Evolutionary conservation across 2,797 vertebrate genomes (phyloP), one percentile per base, ranked within the genome.

Genomic region (Lateolabrax maculatus): DNA sequence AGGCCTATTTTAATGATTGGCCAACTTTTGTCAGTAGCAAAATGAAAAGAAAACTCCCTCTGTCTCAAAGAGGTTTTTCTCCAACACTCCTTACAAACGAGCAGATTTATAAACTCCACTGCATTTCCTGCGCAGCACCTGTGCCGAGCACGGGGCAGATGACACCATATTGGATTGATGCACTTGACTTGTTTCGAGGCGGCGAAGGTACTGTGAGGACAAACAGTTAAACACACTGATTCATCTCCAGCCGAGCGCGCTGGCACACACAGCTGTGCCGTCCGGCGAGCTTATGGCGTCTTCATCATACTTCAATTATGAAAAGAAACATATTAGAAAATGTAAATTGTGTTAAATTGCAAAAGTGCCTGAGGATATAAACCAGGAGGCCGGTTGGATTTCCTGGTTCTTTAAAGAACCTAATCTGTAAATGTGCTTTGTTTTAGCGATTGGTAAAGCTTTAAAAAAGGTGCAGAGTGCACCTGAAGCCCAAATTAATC

Each of bases 161-260:
- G 96, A 95, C 95, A 93, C 95, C 97, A 97, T 97, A 96, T 97
- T 97, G 97, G 94, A 95, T 95, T 92, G 95, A 95, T 95, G 92
- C 96, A 96, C 96, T 97, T 94, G 94, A 97, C 95, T 97, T 95
- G 96, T 74, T 95, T 91, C 83, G 69, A 91, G 56, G 95, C 89
- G 85, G 87, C 49, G 90, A 95, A 97, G 96, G 96, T 97, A 93
- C 92, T 87, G 88, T 23, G 90, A 93, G 94, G 91, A 94, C 92
- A 90, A 93, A 93, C 90, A 78, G 92, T 94, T 95, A 94, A 95
- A 94, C 90, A 89, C 90, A 91, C 91, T 41, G 90, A 91, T 90
- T 88, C 89, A 85, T 91, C 91, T 94, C 91, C 90, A 92, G 82
- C 89, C 87, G 89, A 93, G 90, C 89, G 87, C 74, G 83, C 84